Evolutionary conservation across 1,140 invertebrate species (phyloP), one percentile per base, ranked within the genome.

Genomic region (Chelonus insularis): DNA sequence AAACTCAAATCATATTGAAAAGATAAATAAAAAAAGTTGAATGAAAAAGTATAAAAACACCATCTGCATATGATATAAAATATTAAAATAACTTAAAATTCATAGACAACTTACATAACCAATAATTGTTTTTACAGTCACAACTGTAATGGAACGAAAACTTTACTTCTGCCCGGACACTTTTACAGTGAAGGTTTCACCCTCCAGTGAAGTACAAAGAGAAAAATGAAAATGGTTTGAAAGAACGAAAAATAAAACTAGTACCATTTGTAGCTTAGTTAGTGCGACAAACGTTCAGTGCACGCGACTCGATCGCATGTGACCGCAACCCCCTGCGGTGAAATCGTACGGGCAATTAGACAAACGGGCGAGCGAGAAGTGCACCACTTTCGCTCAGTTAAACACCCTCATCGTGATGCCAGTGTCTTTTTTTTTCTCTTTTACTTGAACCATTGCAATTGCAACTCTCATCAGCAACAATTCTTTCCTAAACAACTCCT

Each of bases 321-420:
- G 57, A 56, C 56, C 48, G 48, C 55, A 25, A 60, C 32, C 59
- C 50, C 55, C 51, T 47, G 41, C 43, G 36, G 54, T 41, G 54
- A 65, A 65, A 62, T 59, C 60, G 52, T 36, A 66, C 39, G 56
- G 66, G 68, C 69, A 73, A 73, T 73, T 75, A 72, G 66, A 77
- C 75, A 71, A 72, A 70, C 67, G 67, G 60, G 64, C 64, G 66
- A 64, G 69, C 68, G 51, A 55, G 20, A 64, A 64, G 60, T 62
- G 62, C 52, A 56, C 51, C 57, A 62, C 48, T 62, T 62, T 60
- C 45, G 57, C 56, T 51, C 60, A 39, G 57, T 65, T 65, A 56
- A 62, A 48, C 64, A 60, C 47, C 20, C 45, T 58, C 43, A 48
- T 58, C 43, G 43, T 36, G 21, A 23, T 18, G 11, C n/a, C 34